Percentiles rank a stretch among this genome's conserved stretches.
phyloP scores from a whole-genome alignment of 2,888 invertebrate genomes.

The Cheilosia vulpina region DNA sequence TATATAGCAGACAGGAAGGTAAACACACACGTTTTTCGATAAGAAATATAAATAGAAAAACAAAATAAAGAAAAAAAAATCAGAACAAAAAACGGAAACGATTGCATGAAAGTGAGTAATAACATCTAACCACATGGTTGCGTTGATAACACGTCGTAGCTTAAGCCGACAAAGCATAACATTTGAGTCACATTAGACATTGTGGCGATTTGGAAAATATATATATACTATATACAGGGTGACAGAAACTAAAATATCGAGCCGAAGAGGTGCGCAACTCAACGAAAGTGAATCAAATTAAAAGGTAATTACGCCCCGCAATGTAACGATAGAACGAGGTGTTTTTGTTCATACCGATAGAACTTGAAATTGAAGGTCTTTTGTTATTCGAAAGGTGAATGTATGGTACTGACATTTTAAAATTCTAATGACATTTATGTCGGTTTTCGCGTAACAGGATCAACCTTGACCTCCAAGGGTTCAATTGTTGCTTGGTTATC shows the following conservation, averaged over 20 bases:
- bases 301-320: no score
- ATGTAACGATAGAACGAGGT: no score
- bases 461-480: no score
- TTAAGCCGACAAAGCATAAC: conserved; percentile 8
- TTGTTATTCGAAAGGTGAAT: no score
- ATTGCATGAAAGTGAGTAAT: conserved; percentile 51
- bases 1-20: neutral
- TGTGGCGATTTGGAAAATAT: conserved; percentile 38
- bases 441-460: no score
- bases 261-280: no score
- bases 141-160: neutral
- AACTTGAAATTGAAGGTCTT: no score
- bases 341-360: no score
- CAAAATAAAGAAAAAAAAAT: conserved; percentile 17
- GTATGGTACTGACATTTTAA: no score
- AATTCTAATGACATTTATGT: no score
- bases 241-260: neutral
- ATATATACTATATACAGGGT: neutral
- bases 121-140: conserved; percentile 30
- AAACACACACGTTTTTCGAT: conserved; percentile 44
- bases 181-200: conserved; percentile 45
- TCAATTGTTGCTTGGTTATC: no score
- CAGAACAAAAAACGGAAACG: conserved; percentile 49
- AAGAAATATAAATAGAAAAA: conserved; percentile 28
- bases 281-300: no score